phyloP scores from a whole-genome alignment of 2,797 vertebrate genomes.

The Spinus olivaceus region DNA sequence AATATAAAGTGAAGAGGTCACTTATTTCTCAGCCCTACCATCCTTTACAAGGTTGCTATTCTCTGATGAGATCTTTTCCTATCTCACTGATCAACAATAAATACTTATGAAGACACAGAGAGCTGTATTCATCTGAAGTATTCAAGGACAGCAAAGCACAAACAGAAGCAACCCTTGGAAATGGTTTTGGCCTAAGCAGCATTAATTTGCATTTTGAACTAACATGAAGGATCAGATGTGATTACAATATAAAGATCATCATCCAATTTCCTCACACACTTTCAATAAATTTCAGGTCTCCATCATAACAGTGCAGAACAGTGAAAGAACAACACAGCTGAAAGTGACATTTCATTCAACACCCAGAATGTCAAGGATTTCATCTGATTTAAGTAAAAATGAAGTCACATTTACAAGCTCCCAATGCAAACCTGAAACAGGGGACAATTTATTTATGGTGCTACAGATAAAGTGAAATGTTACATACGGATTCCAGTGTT shows the following conservation, averaged over 20 bases:
- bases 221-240: not conserved
- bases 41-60: not conserved
- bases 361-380: not conserved
- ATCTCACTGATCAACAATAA: not conserved
- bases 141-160: not conserved
- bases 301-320: not conserved
- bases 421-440: not conserved
- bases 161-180: not conserved
- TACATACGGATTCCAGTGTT: constrained; percentile 98
- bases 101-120: not conserved
- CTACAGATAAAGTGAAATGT: not conserved
- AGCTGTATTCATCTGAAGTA: not conserved
- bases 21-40: not conserved
- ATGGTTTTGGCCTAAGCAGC: not conserved
- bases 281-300: not conserved
- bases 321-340: not conserved
- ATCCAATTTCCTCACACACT: not conserved
- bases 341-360: not conserved
- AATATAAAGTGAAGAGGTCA: not conserved
- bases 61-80: not conserved
- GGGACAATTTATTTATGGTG: not conserved
- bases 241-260: not conserved
- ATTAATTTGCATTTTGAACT: not conserved
- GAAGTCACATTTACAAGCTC: not conserved
- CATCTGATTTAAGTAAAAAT: not conserved